A percentile compares a stretch with the other conserved stretches of the same genome.
phyloP scores from a whole-genome alignment of 37 sponge, comb jelly and placozoan genomes.

The Hexactinellida sp. region DNA sequence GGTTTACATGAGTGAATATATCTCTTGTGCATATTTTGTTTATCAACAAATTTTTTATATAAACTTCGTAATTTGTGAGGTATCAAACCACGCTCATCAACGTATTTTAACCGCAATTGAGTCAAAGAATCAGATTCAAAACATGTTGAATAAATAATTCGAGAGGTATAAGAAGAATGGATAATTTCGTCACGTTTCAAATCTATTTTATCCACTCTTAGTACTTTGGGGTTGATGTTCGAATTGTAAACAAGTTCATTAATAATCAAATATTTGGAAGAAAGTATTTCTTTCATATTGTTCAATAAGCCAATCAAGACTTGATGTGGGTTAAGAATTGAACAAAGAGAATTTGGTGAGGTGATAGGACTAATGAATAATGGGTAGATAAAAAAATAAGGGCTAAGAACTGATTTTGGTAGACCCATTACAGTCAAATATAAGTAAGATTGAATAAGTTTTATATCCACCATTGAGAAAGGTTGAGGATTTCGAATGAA shows the following conservation, averaged over 20 bases:
- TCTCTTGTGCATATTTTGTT: neutral
- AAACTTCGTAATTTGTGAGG: neutral
- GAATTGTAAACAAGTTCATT: neutral
- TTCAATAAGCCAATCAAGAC: neutral
- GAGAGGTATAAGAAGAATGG: neutral
- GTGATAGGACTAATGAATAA: neutral
- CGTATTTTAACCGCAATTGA: neutral
- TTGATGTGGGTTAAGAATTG: neutral
- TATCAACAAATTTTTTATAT: too few relatives aligned
- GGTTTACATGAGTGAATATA: neutral
- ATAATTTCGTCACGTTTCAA: neutral
- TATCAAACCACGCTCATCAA: neutral
- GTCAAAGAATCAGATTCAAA: neutral
- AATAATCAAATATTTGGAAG: neutral
- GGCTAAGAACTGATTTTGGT: neutral
- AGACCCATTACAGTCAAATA: neutral
- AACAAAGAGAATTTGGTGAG: neutral
- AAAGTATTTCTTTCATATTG: neutral
- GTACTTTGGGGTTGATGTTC: neutral
- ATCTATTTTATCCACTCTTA: neutral
- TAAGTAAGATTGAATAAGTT: neutral
- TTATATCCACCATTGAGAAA: neutral
- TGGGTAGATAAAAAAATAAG: neutral
- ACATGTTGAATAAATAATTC: neutral
- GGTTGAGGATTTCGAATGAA: neutral